Base-by-base conservation (phyloP, 1,140 invertebrate species). In the Xylocopa sonorina region DNA sequence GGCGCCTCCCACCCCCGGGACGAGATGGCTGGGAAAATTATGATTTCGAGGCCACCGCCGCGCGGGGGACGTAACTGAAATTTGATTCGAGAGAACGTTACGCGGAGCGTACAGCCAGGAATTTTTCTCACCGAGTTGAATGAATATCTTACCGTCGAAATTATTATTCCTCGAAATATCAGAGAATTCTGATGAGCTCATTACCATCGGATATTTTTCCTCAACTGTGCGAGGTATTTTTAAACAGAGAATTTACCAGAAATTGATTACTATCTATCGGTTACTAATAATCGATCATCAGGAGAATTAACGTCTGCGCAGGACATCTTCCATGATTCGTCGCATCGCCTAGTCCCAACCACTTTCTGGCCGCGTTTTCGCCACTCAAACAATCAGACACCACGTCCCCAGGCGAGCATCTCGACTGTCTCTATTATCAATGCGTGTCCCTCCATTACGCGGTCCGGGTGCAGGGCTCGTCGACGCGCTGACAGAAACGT, bases 351-450 rank as follows among this genome's bases (percentile, higher is more conserved):
- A 46, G 18, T 10, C 21, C 6, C n/a, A 27, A 2, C 34, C 32
- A 63, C 71, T 78, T 53, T 9, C 34, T 9, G 3, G 41, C 10
- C 27, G 5, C 21, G 34, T 34, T 60, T 34, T 24, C 46, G 9
- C 27, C 67, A n/a, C 41, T 72, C 63, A 72, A 78, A 51, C 57
- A 55, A 72, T 72, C 34, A 21, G 14, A n/a, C 64, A 29, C 41
- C 2, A 12, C 3, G 60, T 53, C 55, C 57, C 21, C 24, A 38
- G 27, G 48, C 67, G 64, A 67, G 63, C 21, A 75, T 80, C 78
- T 46, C 72, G 50, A 18, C 53, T 67, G 72, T 77, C 79, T 62
- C 53, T 64, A 71, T 81, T 81, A 81, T 81, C 74, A 55, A 81
- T 81, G 41, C 64, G 48, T 18, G 43, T 76, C 53, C 46, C 53